phyloP scores from a whole-genome alignment of 2,113 vertebrate species.

The Heliornis fulica region DNA sequence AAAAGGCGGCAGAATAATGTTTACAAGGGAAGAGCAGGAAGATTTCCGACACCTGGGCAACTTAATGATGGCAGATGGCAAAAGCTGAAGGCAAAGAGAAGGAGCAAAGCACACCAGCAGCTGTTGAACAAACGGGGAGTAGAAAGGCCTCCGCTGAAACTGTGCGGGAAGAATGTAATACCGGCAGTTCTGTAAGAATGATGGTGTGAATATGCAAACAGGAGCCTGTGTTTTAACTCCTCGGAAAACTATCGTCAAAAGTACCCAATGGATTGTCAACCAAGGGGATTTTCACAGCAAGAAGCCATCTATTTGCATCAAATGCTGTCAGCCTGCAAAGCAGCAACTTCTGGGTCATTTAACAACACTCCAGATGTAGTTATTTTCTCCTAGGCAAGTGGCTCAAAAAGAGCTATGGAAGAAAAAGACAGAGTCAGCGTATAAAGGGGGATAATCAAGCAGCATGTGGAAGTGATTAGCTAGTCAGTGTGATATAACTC shows the following conservation, averaged over 20 bases:
- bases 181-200: background rate
- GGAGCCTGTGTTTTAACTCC: background rate
- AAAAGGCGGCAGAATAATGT: background rate
- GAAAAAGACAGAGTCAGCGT: background rate
- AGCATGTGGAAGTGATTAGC: conserved; percentile 24
- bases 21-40: conserved; percentile 36
- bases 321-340: conserved; percentile 31
- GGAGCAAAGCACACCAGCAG: background rate
- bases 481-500: conserved; percentile 18
- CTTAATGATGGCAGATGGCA: conserved; percentile 56
- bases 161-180: background rate
- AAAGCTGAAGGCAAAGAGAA: conserved; percentile 10
- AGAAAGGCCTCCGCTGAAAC: background rate
- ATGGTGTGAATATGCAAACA: background rate
- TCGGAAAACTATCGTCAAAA: background rate
- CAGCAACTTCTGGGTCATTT: conserved; percentile 68
- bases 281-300: conserved; percentile 39
- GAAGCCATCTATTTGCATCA: conserved; percentile 57
- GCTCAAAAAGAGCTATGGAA: conserved; percentile 25
- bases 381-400: conserved; percentile 32
- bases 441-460: conserved; percentile 2
- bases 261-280: background rate
- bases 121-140: conserved; percentile 13
- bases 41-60: conserved; percentile 51
- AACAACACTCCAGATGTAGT: conserved; percentile 47